phyloP scores from a whole-genome alignment of 2,797 vertebrate species.

The Cygnus olor region DNA sequence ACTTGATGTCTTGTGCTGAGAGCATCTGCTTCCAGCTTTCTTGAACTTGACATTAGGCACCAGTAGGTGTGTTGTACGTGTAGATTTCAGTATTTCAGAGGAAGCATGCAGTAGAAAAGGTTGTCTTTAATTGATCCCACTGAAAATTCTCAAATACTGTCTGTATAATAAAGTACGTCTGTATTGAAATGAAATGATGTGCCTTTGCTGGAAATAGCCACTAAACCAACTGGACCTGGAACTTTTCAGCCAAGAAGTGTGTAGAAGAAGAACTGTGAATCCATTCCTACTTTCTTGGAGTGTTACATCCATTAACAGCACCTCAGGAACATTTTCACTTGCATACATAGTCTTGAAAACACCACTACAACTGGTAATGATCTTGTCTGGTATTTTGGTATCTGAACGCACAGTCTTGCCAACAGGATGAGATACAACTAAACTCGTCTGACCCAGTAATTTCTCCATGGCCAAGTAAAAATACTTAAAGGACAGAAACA shows the following conservation, averaged over 20 bases:
- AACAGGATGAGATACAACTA: conserved; percentile 10
- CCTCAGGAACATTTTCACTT: conserved; percentile 5
- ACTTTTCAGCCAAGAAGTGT: neutral
- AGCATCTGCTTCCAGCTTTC: neutral
- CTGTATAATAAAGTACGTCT: neutral
- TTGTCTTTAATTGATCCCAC: conserved; percentile 4
- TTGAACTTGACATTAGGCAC: neutral
- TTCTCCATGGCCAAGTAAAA: neutral
- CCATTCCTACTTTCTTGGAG: neutral
- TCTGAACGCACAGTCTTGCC: neutral
- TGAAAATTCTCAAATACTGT: conserved; percentile 9
- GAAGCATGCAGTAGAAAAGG: neutral
- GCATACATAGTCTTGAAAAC: conserved; percentile 20
- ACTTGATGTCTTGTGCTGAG: neutral
- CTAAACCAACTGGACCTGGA: neutral
- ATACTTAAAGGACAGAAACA: neutral
- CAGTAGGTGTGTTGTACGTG: neutral
- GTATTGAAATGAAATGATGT: conserved; percentile 38
- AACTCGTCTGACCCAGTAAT: neutral
- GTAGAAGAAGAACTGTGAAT: neutral
- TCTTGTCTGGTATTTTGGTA: neutral
- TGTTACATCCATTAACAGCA: neutral
- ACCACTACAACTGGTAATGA: neutral
- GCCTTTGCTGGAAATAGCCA: conserved; percentile 8
- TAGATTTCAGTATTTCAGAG: conserved; percentile 10